Base-by-base conservation (phyloP, 1,140 invertebrate genomes). In the Neoseiulus cucumeris region DNA sequence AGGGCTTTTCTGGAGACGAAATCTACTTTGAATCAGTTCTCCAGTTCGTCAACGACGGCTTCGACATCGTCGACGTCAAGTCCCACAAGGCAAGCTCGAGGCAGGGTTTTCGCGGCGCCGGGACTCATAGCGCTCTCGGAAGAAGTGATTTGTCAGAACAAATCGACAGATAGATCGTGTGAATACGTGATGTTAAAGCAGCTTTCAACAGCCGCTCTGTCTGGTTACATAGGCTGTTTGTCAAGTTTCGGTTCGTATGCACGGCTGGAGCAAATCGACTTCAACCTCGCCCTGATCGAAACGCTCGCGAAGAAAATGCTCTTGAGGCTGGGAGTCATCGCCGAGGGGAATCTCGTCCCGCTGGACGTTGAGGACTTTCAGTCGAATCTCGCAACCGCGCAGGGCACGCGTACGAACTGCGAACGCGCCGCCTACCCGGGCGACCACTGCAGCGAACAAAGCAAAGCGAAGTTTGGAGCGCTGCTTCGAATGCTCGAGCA, bases 121-220 rank as follows among this genome's bases (percentile, higher is more conserved):
- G 51, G 51, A 25, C 51, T 59, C 14, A 59, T 59, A 25, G 51
- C 33, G 51, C 17, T 59, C 14, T 59, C 51, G 14, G 51, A 59
- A 33, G 9, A 25, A 59, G 51, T 33, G n/a, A 59, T 59, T 17
- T 59, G 51, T 59, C 51, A 59, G 33, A 59, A 59, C 33, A 59
- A 59, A 59, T 59, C 51, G 14, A 59, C 25, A 29, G 51, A 59
- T 33, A 59, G 51, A 33, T 59, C 51, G 22, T 59, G 51, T 59
- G 51, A 59, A 59, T 33, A 59, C 22, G 14, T 25, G 2, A 59
- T 59, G 51, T 33, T 59, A 25, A 59, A 59, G 22, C 51, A 59
- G 22, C 51, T 59, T 25, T 59, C 51, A 17, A 25, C 25, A 9
- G 22, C 51, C 25, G 51, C 51, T 59, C 51, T 59, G 25, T 59